Conservation (phyloP, 2,113 vertebrate genomes). For the Ivindomyrus marchei region DNA sequence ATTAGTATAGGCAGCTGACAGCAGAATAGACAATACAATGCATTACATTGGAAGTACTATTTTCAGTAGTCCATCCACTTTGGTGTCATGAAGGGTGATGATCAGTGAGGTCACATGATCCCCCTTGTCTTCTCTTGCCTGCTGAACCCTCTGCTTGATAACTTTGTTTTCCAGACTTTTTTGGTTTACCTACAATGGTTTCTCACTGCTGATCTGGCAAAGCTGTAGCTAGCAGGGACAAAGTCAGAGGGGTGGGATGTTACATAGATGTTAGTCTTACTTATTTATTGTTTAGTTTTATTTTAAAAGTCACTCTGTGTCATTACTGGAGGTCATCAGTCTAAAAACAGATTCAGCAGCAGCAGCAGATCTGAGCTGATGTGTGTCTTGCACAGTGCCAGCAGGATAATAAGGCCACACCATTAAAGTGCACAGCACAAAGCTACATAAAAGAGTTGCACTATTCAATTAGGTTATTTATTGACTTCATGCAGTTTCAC, state of each 20-base stretch:
- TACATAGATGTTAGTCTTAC: background rate
- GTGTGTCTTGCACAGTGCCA: background rate
- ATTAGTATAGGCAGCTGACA: background rate
- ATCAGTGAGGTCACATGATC: background rate
- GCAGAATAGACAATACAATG: background rate
- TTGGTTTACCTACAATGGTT: background rate
- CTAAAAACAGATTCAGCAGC: background rate
- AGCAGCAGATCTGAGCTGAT: background rate
- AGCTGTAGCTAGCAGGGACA: background rate
- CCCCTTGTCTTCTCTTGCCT: background rate
- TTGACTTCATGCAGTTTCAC: background rate
- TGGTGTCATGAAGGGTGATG: background rate
- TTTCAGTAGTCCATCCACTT: background rate
- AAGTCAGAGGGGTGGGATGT: background rate
- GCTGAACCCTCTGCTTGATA: background rate
- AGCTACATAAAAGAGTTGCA: background rate
- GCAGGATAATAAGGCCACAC: background rate
- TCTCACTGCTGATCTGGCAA: background rate
- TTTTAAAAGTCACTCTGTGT: background rate
- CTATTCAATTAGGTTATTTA: background rate
- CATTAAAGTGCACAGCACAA: background rate
- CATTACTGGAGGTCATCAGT: background rate
- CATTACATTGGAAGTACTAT: background rate
- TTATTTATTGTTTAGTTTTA: conserved; percentile 1
- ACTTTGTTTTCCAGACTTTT: background rate